These are phyloP conservation scores for Pentamera pediparva DNA, from an alignment of 53 echinoderm and acorn worm genomes.

Conservation along the genomic window DNA sequence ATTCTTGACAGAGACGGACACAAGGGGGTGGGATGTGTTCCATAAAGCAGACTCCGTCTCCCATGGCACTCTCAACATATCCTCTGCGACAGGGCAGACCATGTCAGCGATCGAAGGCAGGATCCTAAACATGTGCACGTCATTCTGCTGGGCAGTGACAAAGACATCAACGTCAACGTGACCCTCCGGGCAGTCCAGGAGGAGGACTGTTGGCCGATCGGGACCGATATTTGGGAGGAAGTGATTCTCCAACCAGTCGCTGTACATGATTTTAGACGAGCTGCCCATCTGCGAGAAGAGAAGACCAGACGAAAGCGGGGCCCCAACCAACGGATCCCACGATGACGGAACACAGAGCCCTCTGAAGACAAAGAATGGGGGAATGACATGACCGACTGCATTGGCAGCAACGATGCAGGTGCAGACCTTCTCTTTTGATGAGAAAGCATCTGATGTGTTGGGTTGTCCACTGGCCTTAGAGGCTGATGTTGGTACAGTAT, in stretches of 20 bases:
- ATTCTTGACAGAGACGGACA: conserved; percentile 32
- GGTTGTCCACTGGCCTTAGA: background rate
- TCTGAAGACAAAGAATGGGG: conserved; percentile 51
- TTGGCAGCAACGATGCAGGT: conserved; percentile 26
- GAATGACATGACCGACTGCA: conserved; percentile 44
- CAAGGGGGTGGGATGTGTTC: conserved; percentile 28
- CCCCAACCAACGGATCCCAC: conserved; percentile 49
- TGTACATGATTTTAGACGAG: conserved; percentile 30
- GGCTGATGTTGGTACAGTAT: background rate
- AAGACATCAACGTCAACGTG: conserved; percentile 39
- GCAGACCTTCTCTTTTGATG: conserved; percentile 9
- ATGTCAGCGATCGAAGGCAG: conserved; percentile 30
- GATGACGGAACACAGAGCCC: conserved; percentile 29
- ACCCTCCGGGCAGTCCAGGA: conserved; percentile 38
- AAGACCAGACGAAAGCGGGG: conserved; percentile 25
- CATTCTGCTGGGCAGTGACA: conserved; percentile 43
- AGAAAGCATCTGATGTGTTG: no score
- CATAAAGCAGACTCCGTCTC: conserved; percentile 10
- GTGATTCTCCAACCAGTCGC: conserved; percentile 53
- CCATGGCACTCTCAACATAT: conserved; percentile 1
- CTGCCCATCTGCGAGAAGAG: conserved; percentile 37
- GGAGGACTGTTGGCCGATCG: conserved; percentile 32
- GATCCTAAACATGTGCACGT: conserved; percentile 42
- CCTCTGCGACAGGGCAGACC: conserved; percentile 28
- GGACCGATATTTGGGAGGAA: conserved; percentile 32